phyloP scores from a whole-genome alignment of 2,113 vertebrate genomes.

The Colinus virginianus region DNA sequence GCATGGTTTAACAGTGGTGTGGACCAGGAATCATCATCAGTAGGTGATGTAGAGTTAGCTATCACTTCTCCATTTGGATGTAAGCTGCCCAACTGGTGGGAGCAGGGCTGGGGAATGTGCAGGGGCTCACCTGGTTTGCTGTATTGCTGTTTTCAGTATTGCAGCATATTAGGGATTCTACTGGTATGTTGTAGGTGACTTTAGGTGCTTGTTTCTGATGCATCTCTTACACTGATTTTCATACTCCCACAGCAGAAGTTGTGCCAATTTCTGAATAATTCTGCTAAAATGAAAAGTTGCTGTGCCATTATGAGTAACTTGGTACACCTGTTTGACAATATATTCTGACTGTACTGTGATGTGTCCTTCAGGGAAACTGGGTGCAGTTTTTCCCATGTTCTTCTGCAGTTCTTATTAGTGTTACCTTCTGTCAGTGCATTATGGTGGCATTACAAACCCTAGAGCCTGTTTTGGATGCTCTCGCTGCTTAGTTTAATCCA shows the following conservation, averaged over 20 bases:
- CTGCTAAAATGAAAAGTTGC: neutral
- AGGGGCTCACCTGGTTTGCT: neutral
- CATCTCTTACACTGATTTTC: neutral
- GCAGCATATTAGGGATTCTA: neutral
- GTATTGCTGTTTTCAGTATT: neutral
- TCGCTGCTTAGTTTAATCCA: constrained; percentile 46
- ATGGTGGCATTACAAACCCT: neutral
- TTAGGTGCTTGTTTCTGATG: neutral
- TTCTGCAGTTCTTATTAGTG: neutral
- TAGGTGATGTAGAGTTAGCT: too few relatives aligned
- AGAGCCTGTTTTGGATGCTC: constrained; percentile 46
- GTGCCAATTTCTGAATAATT: neutral
- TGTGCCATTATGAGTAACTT: neutral
- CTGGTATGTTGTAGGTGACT: neutral
- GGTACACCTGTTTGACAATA: neutral
- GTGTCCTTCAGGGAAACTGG: neutral
- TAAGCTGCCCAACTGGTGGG: neutral
- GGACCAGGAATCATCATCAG: neutral
- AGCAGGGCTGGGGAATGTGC: neutral
- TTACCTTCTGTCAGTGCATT: constrained; percentile 22
- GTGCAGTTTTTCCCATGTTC: neutral
- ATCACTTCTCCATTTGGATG: neutral
- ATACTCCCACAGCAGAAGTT: neutral
- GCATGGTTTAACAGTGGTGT: fast-evolving
- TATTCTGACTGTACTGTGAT: neutral